phyloP scores from a whole-genome alignment of 1,140 invertebrate species.

The Oryzaephilus surinamensis region DNA sequence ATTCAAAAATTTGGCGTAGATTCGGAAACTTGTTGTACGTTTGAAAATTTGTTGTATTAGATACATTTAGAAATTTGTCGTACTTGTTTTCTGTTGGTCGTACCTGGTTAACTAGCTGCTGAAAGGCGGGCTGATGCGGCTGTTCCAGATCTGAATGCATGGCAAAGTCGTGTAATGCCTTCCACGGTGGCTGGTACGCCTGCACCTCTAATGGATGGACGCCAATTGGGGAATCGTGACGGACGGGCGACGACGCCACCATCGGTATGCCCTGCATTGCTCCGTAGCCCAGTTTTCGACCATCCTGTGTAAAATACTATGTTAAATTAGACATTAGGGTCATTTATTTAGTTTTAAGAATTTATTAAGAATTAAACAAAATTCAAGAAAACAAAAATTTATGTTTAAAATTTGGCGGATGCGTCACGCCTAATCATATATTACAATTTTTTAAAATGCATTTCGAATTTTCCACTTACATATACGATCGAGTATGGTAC shows the following conservation, averaged over 20 bases:
- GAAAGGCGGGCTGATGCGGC: constrained; percentile 82
- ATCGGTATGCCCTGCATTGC: constrained; percentile 92
- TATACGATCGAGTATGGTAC: no score
- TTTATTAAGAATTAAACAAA: not conserved
- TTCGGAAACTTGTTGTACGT: no score
- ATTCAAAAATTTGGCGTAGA: no score
- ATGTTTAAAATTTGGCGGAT: no score
- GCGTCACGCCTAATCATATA: no score
- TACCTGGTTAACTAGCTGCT: constrained; percentile 92
- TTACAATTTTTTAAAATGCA: no score
- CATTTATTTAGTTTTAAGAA: no score
- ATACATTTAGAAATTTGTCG: not conserved
- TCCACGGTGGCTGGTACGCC: constrained; percentile 95
- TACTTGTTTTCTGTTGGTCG: not conserved
- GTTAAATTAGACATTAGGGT: constrained; percentile 27
- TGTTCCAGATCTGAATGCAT: constrained; percentile 87
- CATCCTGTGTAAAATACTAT: constrained; percentile 59
- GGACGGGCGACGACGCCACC: constrained; percentile 89
- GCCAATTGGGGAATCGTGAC: constrained; percentile 80
- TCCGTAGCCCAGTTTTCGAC: constrained; percentile 82
- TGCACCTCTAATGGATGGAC: constrained; percentile 84
- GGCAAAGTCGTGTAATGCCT: constrained; percentile 89
- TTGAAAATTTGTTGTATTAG: no score
- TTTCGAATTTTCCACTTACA: no score
- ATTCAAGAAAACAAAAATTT: constrained; percentile 1